A percentile compares a stretch with the other conserved stretches of the same genome.
These are phyloP conservation scores for Linnaemya tessellans DNA, from an alignment of 2,888 invertebrate species.

Conservation along the genomic window DNA sequence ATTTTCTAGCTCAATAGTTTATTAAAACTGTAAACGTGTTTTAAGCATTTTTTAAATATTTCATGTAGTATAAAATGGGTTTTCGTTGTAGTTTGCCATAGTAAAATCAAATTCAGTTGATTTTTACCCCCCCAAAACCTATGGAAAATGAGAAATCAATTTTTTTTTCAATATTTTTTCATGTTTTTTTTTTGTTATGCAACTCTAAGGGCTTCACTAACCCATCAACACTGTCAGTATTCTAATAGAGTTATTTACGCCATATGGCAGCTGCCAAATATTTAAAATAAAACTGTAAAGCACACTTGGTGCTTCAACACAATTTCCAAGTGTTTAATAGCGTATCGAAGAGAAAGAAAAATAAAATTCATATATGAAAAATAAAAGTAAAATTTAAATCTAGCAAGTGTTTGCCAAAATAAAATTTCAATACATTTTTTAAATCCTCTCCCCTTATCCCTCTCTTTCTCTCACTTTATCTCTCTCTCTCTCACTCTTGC, in stretches of 20 bases:
- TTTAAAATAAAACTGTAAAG: neutral
- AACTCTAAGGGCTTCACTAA: slow-evolving; percentile 42
- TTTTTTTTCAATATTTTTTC: neutral
- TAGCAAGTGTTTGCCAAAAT: slow-evolving; percentile 42
- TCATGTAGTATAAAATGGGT: slow-evolving; percentile 24
- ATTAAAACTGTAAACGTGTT: slow-evolving; percentile 30
- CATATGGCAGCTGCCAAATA: slow-evolving; percentile 57
- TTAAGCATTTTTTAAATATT: neutral
- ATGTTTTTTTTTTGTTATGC: slow-evolving; percentile 6
- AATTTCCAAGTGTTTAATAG: slow-evolving; percentile 40
- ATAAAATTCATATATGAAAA: neutral
- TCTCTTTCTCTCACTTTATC: neutral
- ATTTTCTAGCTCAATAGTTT: slow-evolving; percentile 40
- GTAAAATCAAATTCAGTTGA: slow-evolving; percentile 48
- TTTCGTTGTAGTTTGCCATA: slow-evolving; percentile 38
- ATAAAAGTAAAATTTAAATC: slow-evolving; percentile 10
- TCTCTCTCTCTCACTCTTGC: no score
- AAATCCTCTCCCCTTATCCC: neutral
- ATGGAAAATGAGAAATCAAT: no score
- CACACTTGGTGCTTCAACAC: slow-evolving; percentile 15
- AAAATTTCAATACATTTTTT: slow-evolving; percentile 20
- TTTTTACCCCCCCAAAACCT: no score
- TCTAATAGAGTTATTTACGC: slow-evolving; percentile 66
- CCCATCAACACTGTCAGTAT: slow-evolving; percentile 64
- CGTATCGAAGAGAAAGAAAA: slow-evolving; percentile 12